A percentile compares a stretch with the other conserved stretches of the same genome.
Evolutionary conservation across 2,888 invertebrate genomes (phyloP).

Genomic region (Ashinkailepas kermadecensis): DNA sequence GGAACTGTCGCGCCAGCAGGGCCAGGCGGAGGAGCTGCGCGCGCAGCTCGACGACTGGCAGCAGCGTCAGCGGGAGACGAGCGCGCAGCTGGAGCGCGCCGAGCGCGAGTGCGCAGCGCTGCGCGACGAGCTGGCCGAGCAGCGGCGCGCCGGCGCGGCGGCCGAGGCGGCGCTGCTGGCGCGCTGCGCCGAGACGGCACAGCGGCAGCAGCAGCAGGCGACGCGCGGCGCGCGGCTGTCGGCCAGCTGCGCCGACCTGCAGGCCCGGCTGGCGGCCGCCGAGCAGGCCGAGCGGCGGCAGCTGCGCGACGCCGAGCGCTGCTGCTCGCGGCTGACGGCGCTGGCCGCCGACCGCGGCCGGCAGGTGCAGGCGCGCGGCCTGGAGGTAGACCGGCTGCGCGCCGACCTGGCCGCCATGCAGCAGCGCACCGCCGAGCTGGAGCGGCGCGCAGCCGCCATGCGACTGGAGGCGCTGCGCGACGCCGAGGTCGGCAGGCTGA

Average conservation of each 20-base stretch:
- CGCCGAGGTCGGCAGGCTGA: neutral
- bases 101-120: neutral
- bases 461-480: neutral
- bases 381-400: neutral
- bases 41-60: neutral
- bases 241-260: neutral
- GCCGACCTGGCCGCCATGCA: neutral
- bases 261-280: neutral
- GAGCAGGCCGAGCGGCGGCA: neutral
- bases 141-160: neutral
- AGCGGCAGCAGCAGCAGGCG: neutral
- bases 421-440: neutral
- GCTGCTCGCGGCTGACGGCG: slow-evolving; percentile 8
- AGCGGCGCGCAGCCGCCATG: neutral
- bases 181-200: neutral
- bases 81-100: neutral
- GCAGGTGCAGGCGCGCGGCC: neutral
- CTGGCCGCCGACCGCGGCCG: slow-evolving; percentile 4
- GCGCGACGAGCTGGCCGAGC: neutral
- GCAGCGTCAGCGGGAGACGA: neutral
- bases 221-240: neutral
- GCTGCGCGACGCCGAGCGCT: neutral
- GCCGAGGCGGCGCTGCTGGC: neutral
- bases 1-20: neutral
- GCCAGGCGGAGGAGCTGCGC: neutral